Evolutionary conservation across 2,797 vertebrate species (phyloP).

Genomic region (Malacoraja senta): DNA sequence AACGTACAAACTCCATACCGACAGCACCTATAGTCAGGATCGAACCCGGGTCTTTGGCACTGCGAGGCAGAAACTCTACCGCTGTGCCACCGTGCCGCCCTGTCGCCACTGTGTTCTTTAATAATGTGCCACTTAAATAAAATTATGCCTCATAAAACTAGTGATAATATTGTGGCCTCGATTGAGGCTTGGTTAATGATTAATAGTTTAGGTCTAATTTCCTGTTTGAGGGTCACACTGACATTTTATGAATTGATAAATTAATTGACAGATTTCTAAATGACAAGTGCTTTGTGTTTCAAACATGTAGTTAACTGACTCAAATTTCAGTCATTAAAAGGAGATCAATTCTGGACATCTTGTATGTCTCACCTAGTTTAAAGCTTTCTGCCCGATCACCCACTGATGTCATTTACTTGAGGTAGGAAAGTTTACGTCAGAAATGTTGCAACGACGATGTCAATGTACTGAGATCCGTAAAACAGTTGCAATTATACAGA

Average conservation of each 20-base stretch:
- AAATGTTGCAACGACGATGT: background rate
- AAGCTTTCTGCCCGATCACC: background rate
- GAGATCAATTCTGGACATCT: too few relatives aligned
- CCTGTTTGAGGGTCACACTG: background rate
- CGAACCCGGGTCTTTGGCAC: too few relatives aligned
- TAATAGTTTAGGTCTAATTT: background rate
- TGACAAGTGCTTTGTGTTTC: background rate
- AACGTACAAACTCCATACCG: too few relatives aligned
- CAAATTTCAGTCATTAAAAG: background rate
- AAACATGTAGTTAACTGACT: background rate
- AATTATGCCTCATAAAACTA: too few relatives aligned
- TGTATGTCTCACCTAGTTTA: background rate
- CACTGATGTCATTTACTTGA: background rate
- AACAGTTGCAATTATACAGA: background rate
- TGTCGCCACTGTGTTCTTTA: too few relatives aligned
- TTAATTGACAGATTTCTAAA: background rate
- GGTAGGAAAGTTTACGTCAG: background rate
- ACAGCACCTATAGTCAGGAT: too few relatives aligned
- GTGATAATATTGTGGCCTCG: too few relatives aligned
- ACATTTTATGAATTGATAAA: background rate
- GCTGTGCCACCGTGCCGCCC: too few relatives aligned
- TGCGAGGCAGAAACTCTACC: too few relatives aligned
- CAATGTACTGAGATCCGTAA: background rate
- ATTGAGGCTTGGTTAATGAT: background rate
- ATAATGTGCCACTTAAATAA: too few relatives aligned